Evolutionary conservation across 2,888 invertebrate genomes (phyloP).

Genomic region (Oxyteleia sp.): DNA sequence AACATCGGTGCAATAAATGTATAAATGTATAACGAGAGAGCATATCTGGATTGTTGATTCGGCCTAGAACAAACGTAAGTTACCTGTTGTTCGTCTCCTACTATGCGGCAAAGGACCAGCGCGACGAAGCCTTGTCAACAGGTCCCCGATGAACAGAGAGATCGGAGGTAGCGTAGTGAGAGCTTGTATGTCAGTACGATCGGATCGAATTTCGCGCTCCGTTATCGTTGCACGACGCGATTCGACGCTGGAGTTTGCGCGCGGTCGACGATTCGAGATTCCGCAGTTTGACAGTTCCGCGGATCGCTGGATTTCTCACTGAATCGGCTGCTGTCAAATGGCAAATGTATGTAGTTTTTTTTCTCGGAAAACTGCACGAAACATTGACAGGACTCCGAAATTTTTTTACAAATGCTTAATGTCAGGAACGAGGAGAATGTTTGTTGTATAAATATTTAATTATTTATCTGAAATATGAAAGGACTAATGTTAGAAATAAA

Average conservation of each 20-base stretch:
- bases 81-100: constrained; percentile 67
- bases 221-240: constrained; percentile 62
- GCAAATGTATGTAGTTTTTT: constrained; percentile 46
- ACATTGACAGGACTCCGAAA: no score
- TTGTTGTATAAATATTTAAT: no score
- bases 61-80: constrained; percentile 51
- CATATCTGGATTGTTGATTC: constrained; percentile 47
- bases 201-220: constrained; percentile 73
- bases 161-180: constrained; percentile 69
- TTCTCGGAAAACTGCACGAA: no score
- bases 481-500: no score
- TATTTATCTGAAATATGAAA: no score
- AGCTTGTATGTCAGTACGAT: constrained; percentile 69
- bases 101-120: constrained; percentile 68
- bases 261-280: constrained; percentile 55
- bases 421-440: no score
- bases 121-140: constrained; percentile 67
- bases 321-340: constrained; percentile 53
- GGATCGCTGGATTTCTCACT: constrained; percentile 9
- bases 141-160: constrained; percentile 68
- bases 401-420: no score
- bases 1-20: no score
- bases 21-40: no score
- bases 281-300: constrained; percentile 49
- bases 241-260: constrained; percentile 59